These are phyloP conservation scores for Halcyon badia DNA, from an alignment of 2,797 vertebrate species.

Conservation along the genomic window DNA sequence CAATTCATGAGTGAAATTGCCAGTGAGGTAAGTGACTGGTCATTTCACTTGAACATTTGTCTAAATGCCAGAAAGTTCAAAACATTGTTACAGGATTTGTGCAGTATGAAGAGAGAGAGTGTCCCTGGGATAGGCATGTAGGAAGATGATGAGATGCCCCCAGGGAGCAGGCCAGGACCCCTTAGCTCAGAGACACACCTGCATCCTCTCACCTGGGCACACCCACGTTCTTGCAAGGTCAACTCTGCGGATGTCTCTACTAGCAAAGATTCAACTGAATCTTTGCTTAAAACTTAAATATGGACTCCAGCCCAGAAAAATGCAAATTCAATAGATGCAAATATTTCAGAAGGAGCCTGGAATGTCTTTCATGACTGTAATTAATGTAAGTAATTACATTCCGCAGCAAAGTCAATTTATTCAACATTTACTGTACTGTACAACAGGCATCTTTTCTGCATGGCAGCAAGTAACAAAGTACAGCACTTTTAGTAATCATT, in stretches of 20 bases:
- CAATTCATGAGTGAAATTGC: neutral
- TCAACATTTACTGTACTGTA: neutral
- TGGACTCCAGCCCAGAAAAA: neutral
- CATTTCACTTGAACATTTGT: neutral
- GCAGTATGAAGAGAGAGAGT: neutral
- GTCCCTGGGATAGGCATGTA: rapidly evolving
- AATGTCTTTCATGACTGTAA: neutral
- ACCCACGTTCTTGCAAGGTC: neutral
- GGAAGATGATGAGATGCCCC: neutral
- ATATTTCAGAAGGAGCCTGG: neutral
- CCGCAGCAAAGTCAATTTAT: neutral
- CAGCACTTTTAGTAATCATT: neutral
- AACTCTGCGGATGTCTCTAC: neutral
- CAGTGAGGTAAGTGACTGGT: neutral
- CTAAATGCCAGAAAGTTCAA: neutral
- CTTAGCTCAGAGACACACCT: neutral
- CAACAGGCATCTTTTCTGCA: rapidly evolving
- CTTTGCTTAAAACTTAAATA: neutral
- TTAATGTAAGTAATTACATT: neutral
- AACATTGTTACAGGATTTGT: neutral
- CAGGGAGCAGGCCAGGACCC: rapidly evolving
- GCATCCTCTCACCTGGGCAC: neutral
- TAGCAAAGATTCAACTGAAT: neutral
- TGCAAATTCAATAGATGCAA: neutral
- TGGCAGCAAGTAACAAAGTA: neutral